Conservation (phyloP, 2,113 vertebrate genomes). For the Catharus bicknelli region DNA sequence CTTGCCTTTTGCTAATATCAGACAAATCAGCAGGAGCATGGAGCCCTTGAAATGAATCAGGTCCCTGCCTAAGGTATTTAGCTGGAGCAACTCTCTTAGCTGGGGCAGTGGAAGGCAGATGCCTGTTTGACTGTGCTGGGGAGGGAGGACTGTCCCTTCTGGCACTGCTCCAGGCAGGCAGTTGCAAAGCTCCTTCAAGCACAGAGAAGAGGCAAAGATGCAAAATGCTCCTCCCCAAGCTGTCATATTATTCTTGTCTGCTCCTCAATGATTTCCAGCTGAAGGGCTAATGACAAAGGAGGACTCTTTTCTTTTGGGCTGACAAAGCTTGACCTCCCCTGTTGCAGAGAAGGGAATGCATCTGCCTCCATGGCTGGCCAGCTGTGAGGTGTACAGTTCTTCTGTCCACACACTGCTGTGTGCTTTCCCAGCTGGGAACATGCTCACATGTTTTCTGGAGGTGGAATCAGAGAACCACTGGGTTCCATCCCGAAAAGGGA, state of each 20-base stretch:
- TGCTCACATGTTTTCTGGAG: background rate
- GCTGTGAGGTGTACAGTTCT: rapidly evolving
- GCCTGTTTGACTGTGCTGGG: rapidly evolving
- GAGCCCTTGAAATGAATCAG: background rate
- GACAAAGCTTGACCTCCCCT: background rate
- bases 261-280: background rate
- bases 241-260: background rate
- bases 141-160: background rate
- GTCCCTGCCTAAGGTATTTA: background rate
- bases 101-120: background rate
- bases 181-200: background rate
- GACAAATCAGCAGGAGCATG: background rate
- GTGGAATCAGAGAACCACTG: background rate
- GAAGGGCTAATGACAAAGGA: background rate
- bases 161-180: background rate
- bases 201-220: background rate
- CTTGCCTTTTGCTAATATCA: background rate
- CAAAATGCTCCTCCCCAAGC: background rate
- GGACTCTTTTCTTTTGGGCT: background rate
- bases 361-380: rapidly evolving
- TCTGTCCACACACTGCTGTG: rapidly evolving
- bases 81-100: background rate
- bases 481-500: background rate
- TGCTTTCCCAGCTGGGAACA: background rate
- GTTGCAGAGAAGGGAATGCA: background rate